phyloP scores from a whole-genome alignment of 2,113 vertebrate species.

The Cryptomyrus ogoouensis region DNA sequence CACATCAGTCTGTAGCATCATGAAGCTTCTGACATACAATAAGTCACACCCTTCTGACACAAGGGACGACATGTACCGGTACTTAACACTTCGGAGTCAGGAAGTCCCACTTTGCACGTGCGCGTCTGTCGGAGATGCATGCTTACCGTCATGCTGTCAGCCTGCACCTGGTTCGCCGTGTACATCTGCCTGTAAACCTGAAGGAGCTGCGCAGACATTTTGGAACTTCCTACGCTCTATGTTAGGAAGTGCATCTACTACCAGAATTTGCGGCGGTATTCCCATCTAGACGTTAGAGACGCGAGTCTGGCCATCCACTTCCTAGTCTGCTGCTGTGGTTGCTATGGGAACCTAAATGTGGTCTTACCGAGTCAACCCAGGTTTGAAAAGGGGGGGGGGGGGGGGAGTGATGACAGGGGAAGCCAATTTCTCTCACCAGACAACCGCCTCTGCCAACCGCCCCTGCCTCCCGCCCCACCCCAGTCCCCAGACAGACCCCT shows the following conservation, averaged over 20 bases:
- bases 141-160: constrained; percentile 52
- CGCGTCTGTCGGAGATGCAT: neutral
- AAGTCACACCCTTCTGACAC: neutral
- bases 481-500: neutral
- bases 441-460: neutral
- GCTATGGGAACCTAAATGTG: constrained; percentile 67
- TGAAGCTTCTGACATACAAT: neutral
- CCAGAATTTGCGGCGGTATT: constrained; percentile 38
- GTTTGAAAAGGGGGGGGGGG: constrained; percentile 45
- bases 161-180: constrained; percentile 52
- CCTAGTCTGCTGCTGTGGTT: constrained; percentile 63
- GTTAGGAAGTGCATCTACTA: constrained; percentile 32
- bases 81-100: neutral
- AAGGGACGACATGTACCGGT: neutral
- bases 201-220: constrained; percentile 55
- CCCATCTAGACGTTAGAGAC: constrained; percentile 51
- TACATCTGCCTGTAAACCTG: constrained; percentile 55
- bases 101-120: neutral
- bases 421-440: neutral
- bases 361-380: constrained; percentile 56
- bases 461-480: neutral
- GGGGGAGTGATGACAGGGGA: constrained; percentile 7
- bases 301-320: constrained; percentile 44
- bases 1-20: neutral
- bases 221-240: constrained; percentile 29